Evolutionary conservation across 2,888 invertebrate genomes (phyloP).

Genomic region (Zygothrica quintamaculata): DNA sequence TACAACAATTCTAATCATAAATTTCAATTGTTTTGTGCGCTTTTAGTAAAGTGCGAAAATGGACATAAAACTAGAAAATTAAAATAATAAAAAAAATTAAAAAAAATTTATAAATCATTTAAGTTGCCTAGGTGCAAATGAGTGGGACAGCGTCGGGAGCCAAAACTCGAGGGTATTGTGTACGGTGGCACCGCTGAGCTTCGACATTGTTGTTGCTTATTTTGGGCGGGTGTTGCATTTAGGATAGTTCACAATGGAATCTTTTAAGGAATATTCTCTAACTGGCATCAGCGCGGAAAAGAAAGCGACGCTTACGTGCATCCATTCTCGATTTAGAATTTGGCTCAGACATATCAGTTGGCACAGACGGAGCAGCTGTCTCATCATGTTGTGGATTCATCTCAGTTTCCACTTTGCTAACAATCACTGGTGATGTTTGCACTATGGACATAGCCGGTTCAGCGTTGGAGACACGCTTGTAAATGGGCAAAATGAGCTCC

Average conservation of each 20-base stretch:
- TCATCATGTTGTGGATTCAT: conserved; percentile 21
- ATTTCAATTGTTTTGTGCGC: conserved; percentile 52
- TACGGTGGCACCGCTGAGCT: conserved; percentile 13
- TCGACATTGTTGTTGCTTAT: conserved; percentile 30
- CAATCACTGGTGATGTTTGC: conserved; percentile 63
- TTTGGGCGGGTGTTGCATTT: conserved; percentile 38
- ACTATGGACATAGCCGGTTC: conserved; percentile 51
- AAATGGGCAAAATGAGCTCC: conserved; percentile 73
- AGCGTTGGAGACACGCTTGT: conserved; percentile 62
- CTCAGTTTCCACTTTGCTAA: conserved; percentile 56
- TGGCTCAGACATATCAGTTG: conserved; percentile 62
- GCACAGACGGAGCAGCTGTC: conserved; percentile 76
- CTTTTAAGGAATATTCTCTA: conserved; percentile 46
- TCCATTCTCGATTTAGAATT: conserved; percentile 84
- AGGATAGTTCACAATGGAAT: conserved; percentile 12
- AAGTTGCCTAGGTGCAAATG: conserved; percentile 60
- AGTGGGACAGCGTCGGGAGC: conserved; percentile 41
- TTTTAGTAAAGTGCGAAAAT: conserved; percentile 40
- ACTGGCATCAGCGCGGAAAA: conserved; percentile 84
- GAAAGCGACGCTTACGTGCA: conserved; percentile 85
- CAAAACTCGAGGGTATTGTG: neutral
- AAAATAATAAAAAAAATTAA: conserved; percentile 45
- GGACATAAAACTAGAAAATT: conserved; percentile 71
- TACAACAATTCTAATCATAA: conserved; percentile 68
- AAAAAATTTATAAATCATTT: conserved; percentile 27